phyloP scores from a whole-genome alignment of 2,888 invertebrate species.

The Aleiodes testaceus region DNA sequence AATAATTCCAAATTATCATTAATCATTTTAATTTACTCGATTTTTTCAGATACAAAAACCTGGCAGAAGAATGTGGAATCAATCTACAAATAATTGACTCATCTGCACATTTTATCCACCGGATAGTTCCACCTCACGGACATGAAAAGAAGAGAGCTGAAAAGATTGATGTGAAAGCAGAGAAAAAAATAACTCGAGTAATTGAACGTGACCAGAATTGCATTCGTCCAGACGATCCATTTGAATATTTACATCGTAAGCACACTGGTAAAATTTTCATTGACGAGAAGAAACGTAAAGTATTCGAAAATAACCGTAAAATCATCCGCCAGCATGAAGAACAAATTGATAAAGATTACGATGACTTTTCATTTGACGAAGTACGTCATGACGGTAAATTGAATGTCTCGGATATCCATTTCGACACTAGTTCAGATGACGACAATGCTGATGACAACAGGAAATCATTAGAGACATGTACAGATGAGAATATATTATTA shows the following conservation, averaged over 20 bases:
- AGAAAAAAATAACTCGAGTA: neutral
- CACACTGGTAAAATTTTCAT: slow-evolving; percentile 56
- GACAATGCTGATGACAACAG: slow-evolving; percentile 40
- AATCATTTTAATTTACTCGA: slow-evolving; percentile 19
- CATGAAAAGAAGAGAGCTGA: neutral
- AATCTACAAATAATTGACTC: slow-evolving; percentile 58
- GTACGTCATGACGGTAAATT: slow-evolving; percentile 59
- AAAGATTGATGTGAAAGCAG: neutral
- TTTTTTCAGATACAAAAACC: slow-evolving; percentile 58
- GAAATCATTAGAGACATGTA: slow-evolving; percentile 32
- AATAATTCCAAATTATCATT: slow-evolving; percentile 21
- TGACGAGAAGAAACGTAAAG: slow-evolving; percentile 53
- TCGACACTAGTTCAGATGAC: slow-evolving; percentile 51
- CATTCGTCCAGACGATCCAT: slow-evolving; percentile 55
- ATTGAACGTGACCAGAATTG: slow-evolving; percentile 4
- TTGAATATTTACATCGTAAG: slow-evolving; percentile 58
- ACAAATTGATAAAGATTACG: slow-evolving; percentile 27
- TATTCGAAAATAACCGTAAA: slow-evolving; percentile 44
- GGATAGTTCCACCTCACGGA: slow-evolving; percentile 55
- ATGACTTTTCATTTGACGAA: slow-evolving; percentile 62
- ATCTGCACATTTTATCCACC: slow-evolving; percentile 64
- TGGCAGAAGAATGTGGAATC: slow-evolving; percentile 59
- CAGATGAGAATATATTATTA: slow-evolving; percentile 43
- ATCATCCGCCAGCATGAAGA: too few species aligned
- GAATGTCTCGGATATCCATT: slow-evolving; percentile 47